Conservation (phyloP, 2,113 vertebrate species). For the Seriola quinqueradiata region DNA sequence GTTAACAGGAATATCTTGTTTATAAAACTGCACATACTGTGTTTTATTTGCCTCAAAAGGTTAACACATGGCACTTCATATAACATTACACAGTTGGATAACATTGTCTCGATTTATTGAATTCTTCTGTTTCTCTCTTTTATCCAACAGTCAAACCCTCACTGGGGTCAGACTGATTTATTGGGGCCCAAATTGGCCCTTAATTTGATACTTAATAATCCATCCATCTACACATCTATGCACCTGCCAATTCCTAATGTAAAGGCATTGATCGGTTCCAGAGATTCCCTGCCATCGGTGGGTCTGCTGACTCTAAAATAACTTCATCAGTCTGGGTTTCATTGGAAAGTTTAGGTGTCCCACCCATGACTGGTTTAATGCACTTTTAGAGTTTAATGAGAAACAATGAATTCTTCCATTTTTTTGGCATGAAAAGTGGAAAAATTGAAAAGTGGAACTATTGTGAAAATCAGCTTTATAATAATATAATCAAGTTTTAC, state of each 20-base stretch:
- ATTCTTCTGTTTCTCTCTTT: conserved; percentile 6
- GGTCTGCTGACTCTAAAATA: conserved; percentile 14
- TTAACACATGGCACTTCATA: background rate
- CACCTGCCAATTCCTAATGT: conserved; percentile 21
- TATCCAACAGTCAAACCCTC: background rate
- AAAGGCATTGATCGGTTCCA: conserved; percentile 25
- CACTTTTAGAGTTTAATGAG: background rate
- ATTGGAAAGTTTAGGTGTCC: conserved; percentile 29
- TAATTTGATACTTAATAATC: conserved; percentile 35
- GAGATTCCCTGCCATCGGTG: conserved; percentile 13
- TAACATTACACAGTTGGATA: background rate
- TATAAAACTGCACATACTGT: background rate
- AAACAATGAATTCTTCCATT: conserved; percentile 4
- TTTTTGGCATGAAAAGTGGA: background rate
- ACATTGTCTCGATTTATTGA: background rate
- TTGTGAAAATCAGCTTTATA: background rate
- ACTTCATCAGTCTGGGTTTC: conserved; percentile 41
- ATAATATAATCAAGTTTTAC: background rate
- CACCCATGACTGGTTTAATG: conserved; percentile 18
- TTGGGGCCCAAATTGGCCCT: background rate
- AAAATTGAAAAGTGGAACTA: conserved; percentile 4
- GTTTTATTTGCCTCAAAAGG: background rate
- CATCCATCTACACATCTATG: conserved; percentile 8
- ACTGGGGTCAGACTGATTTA: conserved; percentile 8
- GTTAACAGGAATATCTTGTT: background rate